Evolutionary conservation across 2,797 vertebrate genomes (phyloP), one percentile per base, ranked within the genome.

Genomic region (Clarias platycephalus): DNA sequence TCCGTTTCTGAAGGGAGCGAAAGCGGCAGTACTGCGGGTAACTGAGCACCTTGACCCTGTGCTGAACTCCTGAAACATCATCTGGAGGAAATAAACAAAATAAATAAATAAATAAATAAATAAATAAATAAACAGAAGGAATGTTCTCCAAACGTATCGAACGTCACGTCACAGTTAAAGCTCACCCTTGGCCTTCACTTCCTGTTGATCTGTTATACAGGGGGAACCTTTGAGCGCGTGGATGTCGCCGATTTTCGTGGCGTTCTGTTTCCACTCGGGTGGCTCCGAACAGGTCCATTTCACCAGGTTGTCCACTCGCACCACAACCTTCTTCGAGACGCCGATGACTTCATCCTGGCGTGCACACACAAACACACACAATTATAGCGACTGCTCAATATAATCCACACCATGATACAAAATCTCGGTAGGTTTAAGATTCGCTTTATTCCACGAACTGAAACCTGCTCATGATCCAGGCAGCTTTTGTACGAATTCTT

Each of bases 1-100:
- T 85, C 4, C 95, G 93, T 9, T 93, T 93, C 90, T 94, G 93
- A 83, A 96, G 91, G 0, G 95, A 95, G 84, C 94, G 95, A 49
- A 91, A 96, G 81, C 95, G 95, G 80, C 95, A 96, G 86, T 96
- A 96, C 92, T 96, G 95, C 0, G 94, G 95, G 90, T 95, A 96
- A 89, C 95, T 96, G 81, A 96, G 93, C 49, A 96, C 94, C 83
- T 90, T 94, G 62, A 96, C 87, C 13, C 86, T 83, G 60, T 87
- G 86, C 8, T 87, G 91, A 1, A 4, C 75, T 66, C 34, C 82
- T 53, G 18, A 40, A 83, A 63, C 16, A 24, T 79, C 84, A 55
- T 84, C 88, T 89, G 37, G 20, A 66, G 28, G 13, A 55, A 67
- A 34, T 40, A 67, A 57, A 70, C 60, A 16, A 63, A 15, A 49